Evolutionary conservation across 1,140 invertebrate genomes (phyloP).

Genomic region (Drosophila busckii): DNA sequence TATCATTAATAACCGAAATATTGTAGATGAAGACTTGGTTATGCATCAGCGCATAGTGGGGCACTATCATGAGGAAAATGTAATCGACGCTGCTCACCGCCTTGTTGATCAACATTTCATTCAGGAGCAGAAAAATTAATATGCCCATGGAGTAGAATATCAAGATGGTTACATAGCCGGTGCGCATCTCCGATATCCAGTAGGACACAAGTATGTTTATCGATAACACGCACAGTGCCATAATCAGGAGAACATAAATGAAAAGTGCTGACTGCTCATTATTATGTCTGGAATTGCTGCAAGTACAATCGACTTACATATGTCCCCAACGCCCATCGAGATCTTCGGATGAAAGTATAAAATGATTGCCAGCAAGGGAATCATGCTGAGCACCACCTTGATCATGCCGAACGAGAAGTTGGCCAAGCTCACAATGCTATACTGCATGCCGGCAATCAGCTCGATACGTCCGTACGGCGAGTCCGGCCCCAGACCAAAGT

Average conservation of each 20-base stretch:
- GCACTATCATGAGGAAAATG: not conserved
- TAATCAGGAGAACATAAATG: conserved; percentile 3
- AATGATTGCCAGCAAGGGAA: conserved; percentile 11
- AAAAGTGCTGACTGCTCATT: conserved; percentile 17
- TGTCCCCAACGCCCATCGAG: too few relatives aligned
- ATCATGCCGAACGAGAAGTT: conserved; percentile 29
- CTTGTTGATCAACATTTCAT: not conserved
- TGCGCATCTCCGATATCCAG: not conserved
- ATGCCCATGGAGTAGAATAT: conserved; percentile 27
- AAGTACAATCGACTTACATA: too few relatives aligned
- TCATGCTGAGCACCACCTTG: not conserved
- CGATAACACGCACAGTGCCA: conserved; percentile 23
- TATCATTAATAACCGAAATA: not conserved
- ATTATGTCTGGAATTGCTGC: too few relatives aligned
- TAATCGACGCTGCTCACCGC: too few relatives aligned
- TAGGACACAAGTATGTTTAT: conserved; percentile 19
- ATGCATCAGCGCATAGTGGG: conserved; percentile 15
- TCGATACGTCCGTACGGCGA: conserved; percentile 31
- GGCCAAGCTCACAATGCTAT: conserved; percentile 3
- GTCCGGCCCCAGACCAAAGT: conserved; percentile 1
- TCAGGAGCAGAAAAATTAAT: not conserved
- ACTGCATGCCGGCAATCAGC: conserved; percentile 38
- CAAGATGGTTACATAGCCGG: conserved; percentile 17
- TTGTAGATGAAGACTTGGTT: conserved; percentile 9
- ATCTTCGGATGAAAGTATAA: conserved; percentile 10